Evolutionary conservation across 2,888 invertebrate species (phyloP).

Genomic region (Anticlea derivata): DNA sequence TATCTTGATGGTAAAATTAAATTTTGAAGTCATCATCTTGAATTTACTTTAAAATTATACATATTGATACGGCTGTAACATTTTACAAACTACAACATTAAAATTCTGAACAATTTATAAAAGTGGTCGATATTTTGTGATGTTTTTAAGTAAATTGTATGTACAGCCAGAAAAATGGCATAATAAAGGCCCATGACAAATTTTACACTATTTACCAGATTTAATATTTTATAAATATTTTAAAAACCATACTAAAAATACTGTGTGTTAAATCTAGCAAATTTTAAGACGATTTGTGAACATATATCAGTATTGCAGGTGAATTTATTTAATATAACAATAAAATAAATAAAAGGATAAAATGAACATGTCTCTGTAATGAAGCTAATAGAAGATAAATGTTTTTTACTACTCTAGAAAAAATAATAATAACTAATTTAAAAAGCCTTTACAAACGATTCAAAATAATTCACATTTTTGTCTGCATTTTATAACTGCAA

Average conservation of each 20-base stretch:
- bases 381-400: slow-evolving; percentile 5
- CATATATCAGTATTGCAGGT: slow-evolving; percentile 12
- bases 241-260: slow-evolving; percentile 28
- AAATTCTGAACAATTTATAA: slow-evolving; percentile 33
- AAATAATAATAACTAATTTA: slow-evolving; percentile 9
- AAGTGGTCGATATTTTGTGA: slow-evolving; percentile 39
- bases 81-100: slow-evolving; percentile 17
- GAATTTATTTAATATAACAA: slow-evolving; percentile 3
- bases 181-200: neutral
- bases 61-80: slow-evolving; percentile 1
- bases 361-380: neutral
- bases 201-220: slow-evolving; percentile 2
- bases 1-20: neutral
- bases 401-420: slow-evolving; percentile 8
- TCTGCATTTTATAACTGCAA: too few relatives aligned
- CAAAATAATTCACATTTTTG: too few relatives aligned
- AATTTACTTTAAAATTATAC: slow-evolving; percentile 6
- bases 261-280: slow-evolving; percentile 30
- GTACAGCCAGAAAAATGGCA: slow-evolving; percentile 8
- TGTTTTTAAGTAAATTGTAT: slow-evolving; percentile 31
- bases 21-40: neutral
- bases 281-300: slow-evolving; percentile 10
- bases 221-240: slow-evolving; percentile 3
- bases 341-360: slow-evolving; percentile 22
- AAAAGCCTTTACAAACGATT: slow-evolving; percentile 7